A percentile compares a stretch with the other conserved stretches of the same genome.
Conservation (phyloP, 2,113 vertebrate species). For the Epinephelus lanceolatus region DNA sequence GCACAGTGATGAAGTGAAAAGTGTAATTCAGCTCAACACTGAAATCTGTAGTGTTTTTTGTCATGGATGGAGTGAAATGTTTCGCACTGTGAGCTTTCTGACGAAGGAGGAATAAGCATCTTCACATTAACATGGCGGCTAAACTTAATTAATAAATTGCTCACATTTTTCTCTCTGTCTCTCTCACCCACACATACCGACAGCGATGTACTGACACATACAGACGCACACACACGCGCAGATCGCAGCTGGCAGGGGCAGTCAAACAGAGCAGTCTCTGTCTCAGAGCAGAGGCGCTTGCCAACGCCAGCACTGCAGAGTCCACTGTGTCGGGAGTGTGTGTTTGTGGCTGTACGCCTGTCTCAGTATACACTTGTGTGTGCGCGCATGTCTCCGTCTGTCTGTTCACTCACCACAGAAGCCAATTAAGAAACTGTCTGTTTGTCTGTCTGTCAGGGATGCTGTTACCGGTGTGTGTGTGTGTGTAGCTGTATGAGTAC, state of each 20-base stretch:
- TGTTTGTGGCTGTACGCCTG: slow-evolving; percentile 51
- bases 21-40: neutral
- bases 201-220: slow-evolving; percentile 22
- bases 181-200: slow-evolving; percentile 40
- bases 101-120: neutral
- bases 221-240: slow-evolving; percentile 45
- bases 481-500: neutral
- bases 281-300: slow-evolving; percentile 57
- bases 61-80: slow-evolving; percentile 5
- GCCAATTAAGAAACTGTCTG: slow-evolving; percentile 70
- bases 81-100: neutral
- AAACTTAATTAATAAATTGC: slow-evolving; percentile 43
- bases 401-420: slow-evolving; percentile 59
- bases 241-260: slow-evolving; percentile 72
- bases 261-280: slow-evolving; percentile 76
- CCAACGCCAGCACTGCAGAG: slow-evolving; percentile 65
- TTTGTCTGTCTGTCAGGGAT: slow-evolving; percentile 33
- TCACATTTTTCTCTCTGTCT: slow-evolving; percentile 29
- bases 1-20: neutral
- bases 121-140: slow-evolving; percentile 3
- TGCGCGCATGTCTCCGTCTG: slow-evolving; percentile 39
- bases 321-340: slow-evolving; percentile 57
- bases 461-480: slow-evolving; percentile 4
- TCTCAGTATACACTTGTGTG: slow-evolving; percentile 32
- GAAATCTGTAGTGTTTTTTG: neutral